These are phyloP conservation scores for Keiferia lycopersicella DNA, from an alignment of 2,888 invertebrate genomes.

Conservation along the genomic window DNA sequence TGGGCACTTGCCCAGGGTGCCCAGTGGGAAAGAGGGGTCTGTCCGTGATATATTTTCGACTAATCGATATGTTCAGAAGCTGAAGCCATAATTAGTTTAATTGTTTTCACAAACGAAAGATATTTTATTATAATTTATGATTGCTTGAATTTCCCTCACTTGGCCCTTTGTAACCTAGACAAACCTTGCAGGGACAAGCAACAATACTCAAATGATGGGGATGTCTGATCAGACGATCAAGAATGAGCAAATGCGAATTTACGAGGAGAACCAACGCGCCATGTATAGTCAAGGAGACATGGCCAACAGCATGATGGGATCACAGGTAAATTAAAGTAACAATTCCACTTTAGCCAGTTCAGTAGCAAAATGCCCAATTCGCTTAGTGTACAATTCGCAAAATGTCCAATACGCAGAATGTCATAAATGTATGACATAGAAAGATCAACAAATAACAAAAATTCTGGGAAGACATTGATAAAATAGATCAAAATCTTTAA, in stretches of 20 bases:
- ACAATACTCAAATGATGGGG: constrained; percentile 69
- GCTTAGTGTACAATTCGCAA: too few species aligned
- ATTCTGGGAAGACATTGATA: too few species aligned
- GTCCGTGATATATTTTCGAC: too few species aligned
- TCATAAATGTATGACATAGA: too few species aligned
- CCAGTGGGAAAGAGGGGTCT: too few species aligned
- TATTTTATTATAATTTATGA: not conserved
- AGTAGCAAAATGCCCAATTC: not conserved
- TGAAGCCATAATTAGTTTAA: too few species aligned
- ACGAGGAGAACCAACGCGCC: constrained; percentile 52
- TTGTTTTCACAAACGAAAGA: not conserved
- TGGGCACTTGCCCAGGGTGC: too few species aligned
- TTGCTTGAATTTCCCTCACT: not conserved
- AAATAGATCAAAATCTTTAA: too few species aligned
- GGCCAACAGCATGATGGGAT: constrained; percentile 61
- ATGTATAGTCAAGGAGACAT: constrained; percentile 65
- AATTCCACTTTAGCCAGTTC: not conserved
- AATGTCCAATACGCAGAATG: too few species aligned
- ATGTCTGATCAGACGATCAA: constrained; percentile 64
- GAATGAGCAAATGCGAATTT: constrained; percentile 70
- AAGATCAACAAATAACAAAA: too few species aligned
- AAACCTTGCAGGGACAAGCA: constrained; percentile 58
- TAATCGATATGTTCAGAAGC: too few species aligned
- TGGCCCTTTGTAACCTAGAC: not conserved
- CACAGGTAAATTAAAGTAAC: constrained; percentile 16